phyloP scores from a whole-genome alignment of 1,140 invertebrate species.

The Oncopodura yosiiana region DNA sequence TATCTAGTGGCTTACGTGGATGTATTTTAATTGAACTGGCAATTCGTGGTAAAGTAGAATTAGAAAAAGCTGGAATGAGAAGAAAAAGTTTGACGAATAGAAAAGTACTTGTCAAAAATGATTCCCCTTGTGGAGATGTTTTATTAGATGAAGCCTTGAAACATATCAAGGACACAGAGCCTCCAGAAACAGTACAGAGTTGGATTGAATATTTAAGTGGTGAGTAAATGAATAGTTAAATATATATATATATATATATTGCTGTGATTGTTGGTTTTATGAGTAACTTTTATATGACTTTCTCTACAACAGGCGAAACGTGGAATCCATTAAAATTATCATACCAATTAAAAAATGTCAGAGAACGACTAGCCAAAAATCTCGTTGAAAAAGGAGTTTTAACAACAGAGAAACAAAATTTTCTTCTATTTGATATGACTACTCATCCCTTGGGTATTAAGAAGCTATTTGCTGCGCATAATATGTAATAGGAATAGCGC shows the following conservation, averaged over 20 bases:
- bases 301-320: slow-evolving; percentile 75
- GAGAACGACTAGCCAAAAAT: slow-evolving; percentile 97
- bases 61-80: slow-evolving; percentile 93
- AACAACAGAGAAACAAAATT: slow-evolving; percentile 99
- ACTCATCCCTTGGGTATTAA: slow-evolving; percentile 96
- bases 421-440: slow-evolving; percentile 99
- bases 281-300: no score
- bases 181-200: slow-evolving; percentile 91
- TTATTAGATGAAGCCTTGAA: slow-evolving; percentile 91
- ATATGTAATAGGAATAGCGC: no score
- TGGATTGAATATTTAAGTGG: slow-evolving; percentile 99
- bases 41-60: slow-evolving; percentile 82
- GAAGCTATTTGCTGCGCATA: no score
- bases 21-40: slow-evolving; percentile 97
- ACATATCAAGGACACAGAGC: slow-evolving; percentile 95
- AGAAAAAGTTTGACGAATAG: slow-evolving; percentile 76
- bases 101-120: slow-evolving; percentile 65
- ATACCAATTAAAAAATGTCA: slow-evolving; percentile 97
- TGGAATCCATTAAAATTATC: slow-evolving; percentile 98
- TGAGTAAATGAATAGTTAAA: slow-evolving; percentile 49
- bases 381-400: slow-evolving; percentile 99
- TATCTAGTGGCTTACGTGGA: slow-evolving; percentile 94
- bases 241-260: no score
- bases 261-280: no score
- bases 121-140: slow-evolving; percentile 93